Evolutionary conservation across 2,888 invertebrate species (phyloP).

Genomic region (Andrena minutula): DNA sequence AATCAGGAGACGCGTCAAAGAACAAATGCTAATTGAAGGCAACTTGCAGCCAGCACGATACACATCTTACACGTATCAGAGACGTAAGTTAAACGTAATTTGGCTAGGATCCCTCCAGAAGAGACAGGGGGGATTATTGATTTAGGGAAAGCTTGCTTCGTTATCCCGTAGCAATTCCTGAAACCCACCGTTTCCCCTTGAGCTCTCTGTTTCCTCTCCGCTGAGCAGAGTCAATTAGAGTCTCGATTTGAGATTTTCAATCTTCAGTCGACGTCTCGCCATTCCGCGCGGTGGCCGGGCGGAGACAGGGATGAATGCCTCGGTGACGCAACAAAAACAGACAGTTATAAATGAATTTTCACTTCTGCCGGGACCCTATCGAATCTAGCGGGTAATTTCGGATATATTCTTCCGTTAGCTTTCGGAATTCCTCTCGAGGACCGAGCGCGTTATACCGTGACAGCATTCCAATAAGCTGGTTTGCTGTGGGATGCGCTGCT

Average conservation of each 20-base stretch:
- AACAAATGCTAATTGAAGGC: conserved; percentile 55
- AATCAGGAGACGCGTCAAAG: conserved; percentile 33
- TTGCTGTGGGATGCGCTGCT: not conserved
- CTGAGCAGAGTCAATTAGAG: conserved; percentile 73
- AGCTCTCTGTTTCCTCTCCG: conserved; percentile 66
- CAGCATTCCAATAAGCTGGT: not conserved
- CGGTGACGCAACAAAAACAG: conserved; percentile 52
- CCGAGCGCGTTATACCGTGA: not conserved
- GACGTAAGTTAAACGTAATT: conserved; percentile 61
- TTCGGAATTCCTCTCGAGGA: conserved; percentile 67
- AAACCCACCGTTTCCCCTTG: conserved; percentile 63
- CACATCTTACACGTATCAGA: conserved; percentile 50
- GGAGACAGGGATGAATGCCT: conserved; percentile 14
- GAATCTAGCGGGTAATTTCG: conserved; percentile 37
- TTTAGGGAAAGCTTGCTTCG: conserved; percentile 75
- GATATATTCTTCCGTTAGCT: conserved; percentile 74
- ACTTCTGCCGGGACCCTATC: conserved; percentile 8
- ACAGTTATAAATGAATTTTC: conserved; percentile 60
- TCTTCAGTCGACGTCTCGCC: conserved; percentile 70
- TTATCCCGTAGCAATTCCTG: conserved; percentile 81
- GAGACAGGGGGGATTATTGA: conserved; percentile 69
- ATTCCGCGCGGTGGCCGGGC: conserved; percentile 30
- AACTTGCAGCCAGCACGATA: conserved; percentile 18
- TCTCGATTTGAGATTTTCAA: conserved; percentile 69
- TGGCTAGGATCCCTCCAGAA: conserved; percentile 44